Conservation (phyloP, 2,797 vertebrate species). For the Ispidina lecontei region DNA sequence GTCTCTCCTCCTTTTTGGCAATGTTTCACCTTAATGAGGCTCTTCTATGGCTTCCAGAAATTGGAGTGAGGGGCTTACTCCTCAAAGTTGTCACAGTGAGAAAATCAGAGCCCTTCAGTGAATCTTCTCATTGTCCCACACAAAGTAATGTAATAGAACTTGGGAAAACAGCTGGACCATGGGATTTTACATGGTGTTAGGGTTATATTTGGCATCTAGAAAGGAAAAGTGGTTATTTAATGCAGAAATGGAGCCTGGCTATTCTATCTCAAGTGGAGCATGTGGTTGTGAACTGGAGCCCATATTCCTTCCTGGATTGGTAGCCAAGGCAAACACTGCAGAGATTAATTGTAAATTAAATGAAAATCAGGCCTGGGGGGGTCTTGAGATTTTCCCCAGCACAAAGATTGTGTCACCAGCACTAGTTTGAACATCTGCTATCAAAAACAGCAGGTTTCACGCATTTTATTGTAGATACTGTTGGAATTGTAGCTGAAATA, state of each 20-base stretch:
- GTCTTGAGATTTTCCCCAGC: background rate
- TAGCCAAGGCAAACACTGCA: background rate
- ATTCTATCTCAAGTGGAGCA: background rate
- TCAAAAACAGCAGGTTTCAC: background rate
- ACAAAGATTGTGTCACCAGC: background rate
- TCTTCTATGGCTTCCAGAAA: background rate
- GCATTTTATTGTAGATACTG: background rate
- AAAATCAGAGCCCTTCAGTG: background rate
- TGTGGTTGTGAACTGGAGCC: background rate
- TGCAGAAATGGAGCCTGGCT: background rate
- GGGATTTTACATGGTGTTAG: background rate
- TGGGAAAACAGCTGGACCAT: background rate
- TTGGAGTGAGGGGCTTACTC: background rate
- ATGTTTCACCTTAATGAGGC: background rate
- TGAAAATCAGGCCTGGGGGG: background rate
- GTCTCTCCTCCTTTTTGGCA: background rate
- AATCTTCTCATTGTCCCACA: background rate
- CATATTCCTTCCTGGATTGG: background rate
- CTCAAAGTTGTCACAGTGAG: background rate
- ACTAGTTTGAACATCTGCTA: background rate
- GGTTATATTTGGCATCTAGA: background rate
- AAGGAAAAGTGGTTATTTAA: background rate
- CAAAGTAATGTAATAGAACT: background rate
- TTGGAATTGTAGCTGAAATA: background rate
- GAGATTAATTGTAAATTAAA: background rate